phyloP scores from a whole-genome alignment of 1,140 invertebrate genomes.

The Ips nitidus region DNA sequence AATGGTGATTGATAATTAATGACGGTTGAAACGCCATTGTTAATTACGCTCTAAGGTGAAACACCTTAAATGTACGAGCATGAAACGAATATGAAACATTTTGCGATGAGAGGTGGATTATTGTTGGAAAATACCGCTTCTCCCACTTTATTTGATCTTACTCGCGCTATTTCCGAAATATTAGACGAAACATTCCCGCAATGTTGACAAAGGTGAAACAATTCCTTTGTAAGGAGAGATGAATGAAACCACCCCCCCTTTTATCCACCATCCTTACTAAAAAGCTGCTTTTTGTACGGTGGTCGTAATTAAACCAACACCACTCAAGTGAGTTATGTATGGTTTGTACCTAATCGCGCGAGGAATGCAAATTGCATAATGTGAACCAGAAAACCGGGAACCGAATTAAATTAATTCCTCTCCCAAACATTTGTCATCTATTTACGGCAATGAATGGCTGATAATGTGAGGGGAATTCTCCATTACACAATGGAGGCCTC shows the following conservation, averaged over 20 bases:
- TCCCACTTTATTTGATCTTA: background rate
- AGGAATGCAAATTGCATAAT: too few species aligned
- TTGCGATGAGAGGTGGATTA: background rate
- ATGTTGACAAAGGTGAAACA: conserved; percentile 22
- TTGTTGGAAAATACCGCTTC: conserved; percentile 6
- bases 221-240: conserved; percentile 2
- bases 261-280: background rate
- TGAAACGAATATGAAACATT: background rate
- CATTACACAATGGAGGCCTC: too few species aligned
- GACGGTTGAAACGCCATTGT: background rate
- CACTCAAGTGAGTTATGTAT: too few species aligned
- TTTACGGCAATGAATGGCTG: too few species aligned
- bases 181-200: conserved; percentile 7
- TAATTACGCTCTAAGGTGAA: background rate
- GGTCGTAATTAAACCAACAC: too few species aligned
- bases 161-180: conserved; percentile 9
- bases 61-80: background rate
- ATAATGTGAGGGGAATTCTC: too few species aligned
- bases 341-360: too few species aligned
- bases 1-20: background rate
- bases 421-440: too few species aligned
- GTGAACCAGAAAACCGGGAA: too few species aligned
- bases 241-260: background rate
- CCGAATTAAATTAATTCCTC: too few species aligned
- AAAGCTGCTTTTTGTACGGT: too few species aligned